Evolutionary conservation across 2,797 vertebrate genomes (phyloP).

Genomic region (Acipenser ruthenus): DNA sequence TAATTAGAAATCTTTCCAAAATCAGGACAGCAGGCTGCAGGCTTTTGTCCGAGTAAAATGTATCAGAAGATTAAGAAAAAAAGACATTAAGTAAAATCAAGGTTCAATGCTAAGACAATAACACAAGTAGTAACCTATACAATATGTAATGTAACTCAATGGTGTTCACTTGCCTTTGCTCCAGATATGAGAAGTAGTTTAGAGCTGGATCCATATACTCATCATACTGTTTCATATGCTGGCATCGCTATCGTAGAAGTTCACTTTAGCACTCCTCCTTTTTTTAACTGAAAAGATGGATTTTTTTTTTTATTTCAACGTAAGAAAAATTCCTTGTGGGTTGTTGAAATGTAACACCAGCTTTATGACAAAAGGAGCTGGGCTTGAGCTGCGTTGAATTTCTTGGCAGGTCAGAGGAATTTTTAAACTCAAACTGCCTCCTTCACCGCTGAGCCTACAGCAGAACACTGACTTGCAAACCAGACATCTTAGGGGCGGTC

Average conservation of each 20-base stretch:
- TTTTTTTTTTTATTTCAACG: background rate
- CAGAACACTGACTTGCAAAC: background rate
- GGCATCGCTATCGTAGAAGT: background rate
- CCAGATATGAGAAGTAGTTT: conserved; percentile 4
- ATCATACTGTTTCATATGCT: conserved; percentile 1
- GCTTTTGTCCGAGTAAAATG: no score
- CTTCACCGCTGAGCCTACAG: background rate
- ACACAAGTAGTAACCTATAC: no score
- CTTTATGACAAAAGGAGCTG: background rate
- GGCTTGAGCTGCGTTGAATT: background rate
- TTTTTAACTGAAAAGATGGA: background rate
- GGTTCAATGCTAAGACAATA: no score
- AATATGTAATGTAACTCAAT: no score
- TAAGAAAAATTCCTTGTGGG: background rate
- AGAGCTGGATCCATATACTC: conserved; percentile 1
- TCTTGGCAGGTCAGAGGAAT: background rate
- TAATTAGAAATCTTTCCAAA: no score
- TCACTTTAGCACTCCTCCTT: background rate
- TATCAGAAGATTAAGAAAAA: no score
- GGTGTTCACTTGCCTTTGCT: conserved; percentile 7
- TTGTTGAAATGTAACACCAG: conserved; percentile 1
- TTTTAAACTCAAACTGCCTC: background rate
- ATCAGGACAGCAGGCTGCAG: no score
- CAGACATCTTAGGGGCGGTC: conserved; percentile 6
- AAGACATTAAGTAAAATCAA: no score